Percentiles rank a stretch among this genome's conserved stretches.
Conservation (phyloP, 2,113 vertebrate species). For the Eonycteris spelaea region DNA sequence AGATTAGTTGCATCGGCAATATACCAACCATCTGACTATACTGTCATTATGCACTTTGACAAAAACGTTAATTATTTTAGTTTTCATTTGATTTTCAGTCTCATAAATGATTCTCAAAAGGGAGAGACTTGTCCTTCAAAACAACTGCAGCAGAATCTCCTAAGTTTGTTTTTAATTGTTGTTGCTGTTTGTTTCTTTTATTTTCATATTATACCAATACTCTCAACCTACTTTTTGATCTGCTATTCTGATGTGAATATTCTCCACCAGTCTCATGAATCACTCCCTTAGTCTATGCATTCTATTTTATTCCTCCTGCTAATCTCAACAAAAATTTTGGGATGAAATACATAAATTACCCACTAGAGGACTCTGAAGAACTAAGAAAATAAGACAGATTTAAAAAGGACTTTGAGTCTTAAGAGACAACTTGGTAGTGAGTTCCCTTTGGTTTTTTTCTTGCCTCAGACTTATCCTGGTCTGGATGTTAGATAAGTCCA, state of each 20-base stretch:
- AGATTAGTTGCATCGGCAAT: not conserved
- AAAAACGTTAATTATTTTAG: not conserved
- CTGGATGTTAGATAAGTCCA: too few species aligned
- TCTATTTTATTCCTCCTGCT: too few species aligned
- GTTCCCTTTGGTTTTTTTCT: too few species aligned
- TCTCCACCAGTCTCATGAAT: not conserved
- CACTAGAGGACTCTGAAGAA: too few species aligned
- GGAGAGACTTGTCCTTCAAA: not conserved
- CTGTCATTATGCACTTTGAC: not conserved
- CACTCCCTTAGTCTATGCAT: too few species aligned
- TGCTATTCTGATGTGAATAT: not conserved
- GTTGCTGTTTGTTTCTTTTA: not conserved
- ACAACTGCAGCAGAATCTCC: not conserved
- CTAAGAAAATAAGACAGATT: too few species aligned
- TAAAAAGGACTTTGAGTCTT: too few species aligned
- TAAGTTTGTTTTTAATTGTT: not conserved
- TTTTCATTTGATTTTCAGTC: not conserved
- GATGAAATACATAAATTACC: too few species aligned
- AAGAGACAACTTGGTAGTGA: too few species aligned
- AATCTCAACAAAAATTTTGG: too few species aligned
- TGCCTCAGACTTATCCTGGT: too few species aligned
- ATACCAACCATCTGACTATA: not conserved
- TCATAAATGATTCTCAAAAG: not conserved
- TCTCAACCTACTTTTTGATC: too few species aligned
- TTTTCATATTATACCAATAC: not conserved